phyloP scores from a whole-genome alignment of 2,797 vertebrate genomes.

The Diplodus puntazzo region DNA sequence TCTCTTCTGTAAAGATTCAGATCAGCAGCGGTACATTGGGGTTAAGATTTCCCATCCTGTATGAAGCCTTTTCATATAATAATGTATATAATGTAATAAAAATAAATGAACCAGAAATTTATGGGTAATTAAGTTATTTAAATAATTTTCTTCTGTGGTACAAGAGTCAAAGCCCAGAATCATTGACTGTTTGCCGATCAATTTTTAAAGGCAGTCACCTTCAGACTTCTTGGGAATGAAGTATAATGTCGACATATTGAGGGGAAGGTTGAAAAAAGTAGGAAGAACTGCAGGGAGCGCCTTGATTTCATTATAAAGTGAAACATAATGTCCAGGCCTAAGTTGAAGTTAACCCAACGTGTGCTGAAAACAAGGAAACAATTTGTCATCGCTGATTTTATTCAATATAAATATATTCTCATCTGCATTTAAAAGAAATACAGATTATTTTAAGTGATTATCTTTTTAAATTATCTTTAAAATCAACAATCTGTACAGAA shows the following conservation, averaged over 20 bases:
- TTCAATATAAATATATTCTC: neutral
- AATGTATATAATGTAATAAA: slow-evolving; percentile 67
- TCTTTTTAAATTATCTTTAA: neutral
- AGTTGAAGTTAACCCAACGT: neutral
- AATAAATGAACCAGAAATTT: slow-evolving; percentile 33
- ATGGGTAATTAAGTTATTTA: neutral
- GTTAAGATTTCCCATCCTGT: neutral
- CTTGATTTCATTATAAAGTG: neutral
- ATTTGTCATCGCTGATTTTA: neutral
- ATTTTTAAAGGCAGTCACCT: neutral
- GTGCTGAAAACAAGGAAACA: slow-evolving; percentile 2
- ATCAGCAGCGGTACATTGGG: neutral
- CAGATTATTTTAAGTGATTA: neutral
- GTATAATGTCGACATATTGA: too few species aligned
- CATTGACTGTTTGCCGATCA: neutral
- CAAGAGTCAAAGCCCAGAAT: neutral
- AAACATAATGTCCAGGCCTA: neutral
- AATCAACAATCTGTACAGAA: neutral
- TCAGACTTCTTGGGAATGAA: neutral
- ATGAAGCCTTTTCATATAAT: slow-evolving; percentile 11
- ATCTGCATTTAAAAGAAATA: slow-evolving; percentile 2
- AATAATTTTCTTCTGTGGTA: neutral
- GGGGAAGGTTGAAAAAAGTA: neutral
- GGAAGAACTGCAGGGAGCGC: neutral
- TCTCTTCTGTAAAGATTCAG: slow-evolving; percentile 1